Percentiles rank a stretch among this genome's conserved stretches.
Conservation (phyloP, 1,140 invertebrate species). For the Nymphalis io region DNA sequence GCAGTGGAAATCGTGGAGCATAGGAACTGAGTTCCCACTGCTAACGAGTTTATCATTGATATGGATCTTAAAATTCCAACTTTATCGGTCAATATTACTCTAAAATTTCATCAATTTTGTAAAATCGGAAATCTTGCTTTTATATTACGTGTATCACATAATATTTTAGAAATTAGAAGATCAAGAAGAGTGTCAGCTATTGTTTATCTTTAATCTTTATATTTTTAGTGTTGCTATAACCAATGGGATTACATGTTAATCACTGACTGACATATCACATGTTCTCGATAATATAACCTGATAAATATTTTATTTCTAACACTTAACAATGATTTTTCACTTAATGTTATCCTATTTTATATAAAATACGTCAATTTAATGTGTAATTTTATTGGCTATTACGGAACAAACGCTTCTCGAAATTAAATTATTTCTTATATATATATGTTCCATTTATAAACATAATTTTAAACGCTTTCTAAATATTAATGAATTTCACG, state of each 20-base stretch:
- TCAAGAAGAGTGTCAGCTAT: conserved; percentile 43
- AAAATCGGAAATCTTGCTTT: conserved; percentile 45
- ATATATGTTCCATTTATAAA: conserved; percentile 58
- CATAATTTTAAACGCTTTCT: conserved; percentile 47
- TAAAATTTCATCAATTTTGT: conserved; percentile 25
- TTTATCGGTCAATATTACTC: background rate
- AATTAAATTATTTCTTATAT: conserved; percentile 64
- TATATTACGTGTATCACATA: conserved; percentile 51
- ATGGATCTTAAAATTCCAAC: conserved; percentile 61
- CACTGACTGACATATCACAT: conserved; percentile 36
- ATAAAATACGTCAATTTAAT: conserved; percentile 6
- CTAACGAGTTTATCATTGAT: conserved; percentile 43
- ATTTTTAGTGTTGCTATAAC: conserved; percentile 53
- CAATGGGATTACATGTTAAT: conserved; percentile 28
- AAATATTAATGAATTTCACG: conserved; percentile 33
- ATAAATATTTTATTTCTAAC: conserved; percentile 13
- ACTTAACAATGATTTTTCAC: conserved; percentile 17
- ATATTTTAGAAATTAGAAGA: conserved; percentile 41
- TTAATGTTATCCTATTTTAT: background rate
- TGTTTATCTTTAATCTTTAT: conserved; percentile 59
- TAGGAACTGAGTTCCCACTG: conserved; percentile 59
- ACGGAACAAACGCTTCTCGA: conserved; percentile 48
- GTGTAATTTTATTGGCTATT: conserved; percentile 26
- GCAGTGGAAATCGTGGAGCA: conserved; percentile 53
- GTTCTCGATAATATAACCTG: conserved; percentile 12